Evolutionary conservation across 2,113 vertebrate genomes (phyloP).

Genomic region (Lepus europaeus): DNA sequence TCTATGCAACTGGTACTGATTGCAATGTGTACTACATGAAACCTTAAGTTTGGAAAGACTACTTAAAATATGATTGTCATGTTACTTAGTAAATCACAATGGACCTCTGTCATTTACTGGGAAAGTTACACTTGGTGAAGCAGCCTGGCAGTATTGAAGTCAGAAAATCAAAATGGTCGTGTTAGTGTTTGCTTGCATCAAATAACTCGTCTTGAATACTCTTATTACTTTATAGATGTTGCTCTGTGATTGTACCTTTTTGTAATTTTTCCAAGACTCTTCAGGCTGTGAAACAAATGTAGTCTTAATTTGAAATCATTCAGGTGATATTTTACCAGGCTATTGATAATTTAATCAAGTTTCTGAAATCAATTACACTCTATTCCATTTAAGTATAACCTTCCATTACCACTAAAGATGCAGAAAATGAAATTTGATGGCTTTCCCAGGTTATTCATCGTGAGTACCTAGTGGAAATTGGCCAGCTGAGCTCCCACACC

Average conservation of each 20-base stretch:
- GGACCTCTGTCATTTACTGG: background rate
- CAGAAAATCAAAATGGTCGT: background rate
- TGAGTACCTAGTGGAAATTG: constrained; percentile 64
- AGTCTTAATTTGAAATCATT: constrained; percentile 53
- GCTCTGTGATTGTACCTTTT: background rate
- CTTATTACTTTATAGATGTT: background rate
- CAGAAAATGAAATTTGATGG: constrained; percentile 78
- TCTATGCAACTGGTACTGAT: background rate
- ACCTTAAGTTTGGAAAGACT: background rate
- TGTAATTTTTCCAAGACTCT: background rate
- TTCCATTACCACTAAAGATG: constrained; percentile 66
- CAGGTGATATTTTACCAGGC: constrained; percentile 49
- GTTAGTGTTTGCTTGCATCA: background rate
- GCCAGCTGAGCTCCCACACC: constrained; percentile 41
- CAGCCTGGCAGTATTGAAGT: background rate
- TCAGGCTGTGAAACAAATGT: constrained; percentile 21
- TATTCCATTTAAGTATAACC: constrained; percentile 73
- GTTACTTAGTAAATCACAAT: background rate
- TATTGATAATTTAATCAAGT: constrained; percentile 80
- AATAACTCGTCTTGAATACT: background rate
- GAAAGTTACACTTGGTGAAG: background rate
- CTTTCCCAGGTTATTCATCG: constrained; percentile 52
- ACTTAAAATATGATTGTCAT: background rate
- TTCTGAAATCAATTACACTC: constrained; percentile 82
- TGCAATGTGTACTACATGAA: background rate